phyloP scores from a whole-genome alignment of 1,140 invertebrate genomes.

The Cydia pomonella region DNA sequence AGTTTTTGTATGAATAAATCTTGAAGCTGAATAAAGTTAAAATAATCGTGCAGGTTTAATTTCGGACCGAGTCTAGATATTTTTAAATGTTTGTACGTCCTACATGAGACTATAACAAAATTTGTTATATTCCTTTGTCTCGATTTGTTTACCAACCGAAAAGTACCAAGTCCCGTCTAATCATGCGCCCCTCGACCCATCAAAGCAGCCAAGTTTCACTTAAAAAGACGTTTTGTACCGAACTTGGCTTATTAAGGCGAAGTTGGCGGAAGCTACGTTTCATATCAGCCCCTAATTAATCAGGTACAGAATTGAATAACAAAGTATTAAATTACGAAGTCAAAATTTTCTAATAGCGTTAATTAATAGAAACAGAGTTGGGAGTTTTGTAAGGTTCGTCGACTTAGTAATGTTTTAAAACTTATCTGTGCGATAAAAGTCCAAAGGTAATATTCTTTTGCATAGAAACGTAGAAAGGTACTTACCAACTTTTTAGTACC shows the following conservation, averaged over 20 bases:
- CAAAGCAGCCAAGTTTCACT: conserved; percentile 45
- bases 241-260: conserved; percentile 50
- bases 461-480: no score
- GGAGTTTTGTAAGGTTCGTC: neutral
- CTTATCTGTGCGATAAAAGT: neutral
- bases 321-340: conserved; percentile 50
- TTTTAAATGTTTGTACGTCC: neutral
- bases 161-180: conserved; percentile 2
- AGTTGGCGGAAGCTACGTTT: conserved; percentile 46
- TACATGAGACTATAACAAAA: neutral
- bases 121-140: neutral
- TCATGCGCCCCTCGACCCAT: conserved; percentile 36
- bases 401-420: neutral
- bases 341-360: conserved; percentile 45
- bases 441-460: neutral
- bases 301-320: conserved; percentile 47
- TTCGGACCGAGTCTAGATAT: no score
- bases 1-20: no score
- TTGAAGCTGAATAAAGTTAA: no score
- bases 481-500: neutral
- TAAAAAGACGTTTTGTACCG: conserved; percentile 48
- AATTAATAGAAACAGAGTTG: conserved; percentile 45
- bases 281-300: conserved; percentile 55
- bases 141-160: conserved; percentile 6
- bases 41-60: no score